A percentile compares a stretch with the other conserved stretches of the same genome.
phyloP scores from a whole-genome alignment of 2,888 invertebrate genomes.

The Latrodectus elegans region DNA sequence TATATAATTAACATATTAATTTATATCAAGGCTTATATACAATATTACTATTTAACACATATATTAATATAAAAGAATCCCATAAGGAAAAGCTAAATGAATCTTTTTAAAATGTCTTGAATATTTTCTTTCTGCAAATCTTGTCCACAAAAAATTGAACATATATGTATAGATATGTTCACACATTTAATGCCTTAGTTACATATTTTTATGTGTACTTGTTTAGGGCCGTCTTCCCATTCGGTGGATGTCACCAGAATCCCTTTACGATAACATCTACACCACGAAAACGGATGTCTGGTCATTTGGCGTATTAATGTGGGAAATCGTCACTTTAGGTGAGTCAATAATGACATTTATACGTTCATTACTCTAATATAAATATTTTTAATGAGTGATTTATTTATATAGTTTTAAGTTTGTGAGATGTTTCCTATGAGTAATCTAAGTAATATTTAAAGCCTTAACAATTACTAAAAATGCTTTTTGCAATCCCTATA shows the following conservation, averaged over 20 bases:
- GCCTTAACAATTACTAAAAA: too few relatives aligned
- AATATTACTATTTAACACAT: too few relatives aligned
- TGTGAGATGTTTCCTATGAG: too few relatives aligned
- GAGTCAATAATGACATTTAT: slow-evolving; percentile 64
- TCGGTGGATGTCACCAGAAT: slow-evolving; percentile 97
- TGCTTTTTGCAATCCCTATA: too few relatives aligned
- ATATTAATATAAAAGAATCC: too few relatives aligned
- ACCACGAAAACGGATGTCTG: slow-evolving; percentile 95
- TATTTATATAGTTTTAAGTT: too few relatives aligned
- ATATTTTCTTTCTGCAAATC: background rate
- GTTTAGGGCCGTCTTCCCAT: slow-evolving; percentile 80
- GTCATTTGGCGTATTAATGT: slow-evolving; percentile 93
- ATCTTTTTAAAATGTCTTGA: background rate
- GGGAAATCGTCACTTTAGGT: slow-evolving; percentile 94
- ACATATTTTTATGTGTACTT: slow-evolving; percentile 7
- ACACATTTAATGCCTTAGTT: background rate
- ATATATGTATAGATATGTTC: background rate
- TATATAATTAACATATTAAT: too few relatives aligned
- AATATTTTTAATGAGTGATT: too few relatives aligned
- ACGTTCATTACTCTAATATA: too few relatives aligned
- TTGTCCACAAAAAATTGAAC: background rate
- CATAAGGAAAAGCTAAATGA: background rate
- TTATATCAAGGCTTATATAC: too few relatives aligned
- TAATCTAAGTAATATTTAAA: too few relatives aligned
- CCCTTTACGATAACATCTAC: slow-evolving; percentile 93